A percentile compares a stretch with the other conserved stretches of the same genome.
These are phyloP conservation scores for Phylloscopus collybita DNA, from an alignment of 2,797 vertebrate genomes.

Conservation along the genomic window DNA sequence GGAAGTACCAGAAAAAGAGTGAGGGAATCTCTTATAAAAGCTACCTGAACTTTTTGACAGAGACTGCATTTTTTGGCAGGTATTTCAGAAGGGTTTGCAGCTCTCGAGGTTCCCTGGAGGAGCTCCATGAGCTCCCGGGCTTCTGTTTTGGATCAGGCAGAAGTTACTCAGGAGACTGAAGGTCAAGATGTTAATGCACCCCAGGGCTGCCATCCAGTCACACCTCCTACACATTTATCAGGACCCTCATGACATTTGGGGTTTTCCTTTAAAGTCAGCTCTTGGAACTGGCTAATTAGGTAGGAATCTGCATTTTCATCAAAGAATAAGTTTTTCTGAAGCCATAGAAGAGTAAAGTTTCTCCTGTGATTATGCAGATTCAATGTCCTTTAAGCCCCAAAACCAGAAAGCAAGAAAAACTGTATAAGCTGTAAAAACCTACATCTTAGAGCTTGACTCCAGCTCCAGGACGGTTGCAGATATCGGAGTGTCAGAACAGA, in stretches of 20 bases:
- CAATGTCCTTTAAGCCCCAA: not conserved
- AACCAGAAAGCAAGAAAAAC: not conserved
- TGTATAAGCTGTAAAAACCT: not conserved
- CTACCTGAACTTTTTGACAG: not conserved
- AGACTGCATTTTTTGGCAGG: not conserved
- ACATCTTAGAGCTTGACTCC: not conserved
- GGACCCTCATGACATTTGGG: not conserved
- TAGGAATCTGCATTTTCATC: not conserved
- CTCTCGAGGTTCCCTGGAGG: not conserved
- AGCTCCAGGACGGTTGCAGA: not conserved
- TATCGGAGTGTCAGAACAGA: not conserved
- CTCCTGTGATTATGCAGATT: not conserved
- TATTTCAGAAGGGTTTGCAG: not conserved
- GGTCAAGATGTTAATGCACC: not conserved
- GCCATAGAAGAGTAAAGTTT: not conserved
- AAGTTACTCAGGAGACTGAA: not conserved
- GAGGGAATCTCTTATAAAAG: not conserved
- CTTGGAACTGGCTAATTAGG: not conserved
- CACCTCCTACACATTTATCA: fast-evolving
- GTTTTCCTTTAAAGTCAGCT: not conserved
- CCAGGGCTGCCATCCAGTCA: not conserved
- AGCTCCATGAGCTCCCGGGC: fast-evolving
- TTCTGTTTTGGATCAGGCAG: not conserved
- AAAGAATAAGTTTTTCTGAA: not conserved
- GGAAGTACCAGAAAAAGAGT: not conserved